A percentile compares a stretch with the other conserved stretches of the same genome.
Evolutionary conservation across 2,888 invertebrate species (phyloP).

Genomic region (Prenolepis imparis): DNA sequence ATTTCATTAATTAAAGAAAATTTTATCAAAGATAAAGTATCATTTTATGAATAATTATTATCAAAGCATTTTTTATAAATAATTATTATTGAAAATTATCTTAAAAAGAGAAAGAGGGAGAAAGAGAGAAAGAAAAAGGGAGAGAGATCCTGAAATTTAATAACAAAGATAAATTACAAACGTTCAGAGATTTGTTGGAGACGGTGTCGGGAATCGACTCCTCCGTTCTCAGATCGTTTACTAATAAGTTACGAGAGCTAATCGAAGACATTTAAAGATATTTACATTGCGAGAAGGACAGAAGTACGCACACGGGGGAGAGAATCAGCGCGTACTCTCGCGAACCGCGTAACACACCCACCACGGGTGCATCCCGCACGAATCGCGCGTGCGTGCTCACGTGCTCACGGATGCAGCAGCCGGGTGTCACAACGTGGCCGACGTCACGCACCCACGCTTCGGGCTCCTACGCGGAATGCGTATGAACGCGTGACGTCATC

Average conservation of each 20-base stretch:
- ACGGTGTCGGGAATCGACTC: not conserved
- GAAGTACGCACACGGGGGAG: conserved; percentile 7
- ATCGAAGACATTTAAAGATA: not conserved
- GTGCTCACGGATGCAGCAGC: conserved; percentile 67
- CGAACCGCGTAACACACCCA: conserved; percentile 36
- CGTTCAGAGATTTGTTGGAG: not conserved
- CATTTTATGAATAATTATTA: conserved; percentile 21
- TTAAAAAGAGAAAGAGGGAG: not conserved
- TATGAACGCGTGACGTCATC: conserved; percentile 45
- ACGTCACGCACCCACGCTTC: conserved; percentile 43
- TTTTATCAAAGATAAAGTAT: conserved; percentile 33
- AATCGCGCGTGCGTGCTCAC: conserved; percentile 68
- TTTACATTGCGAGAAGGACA: not conserved
- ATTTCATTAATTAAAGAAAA: conserved; percentile 14
- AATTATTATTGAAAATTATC: not conserved
- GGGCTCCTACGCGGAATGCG: conserved; percentile 41
- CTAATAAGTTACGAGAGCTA: not conserved
- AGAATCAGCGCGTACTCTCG: conserved; percentile 29
- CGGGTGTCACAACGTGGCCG: conserved; percentile 71
- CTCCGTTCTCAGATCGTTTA: not conserved
- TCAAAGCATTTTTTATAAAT: not conserved
- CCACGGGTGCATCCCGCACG: conserved; percentile 17
- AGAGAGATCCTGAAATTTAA: not conserved
- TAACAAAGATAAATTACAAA: not conserved
- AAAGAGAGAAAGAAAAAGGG: no score